phyloP scores from a whole-genome alignment of 2,888 invertebrate genomes.

The Drosophila infuscata region DNA sequence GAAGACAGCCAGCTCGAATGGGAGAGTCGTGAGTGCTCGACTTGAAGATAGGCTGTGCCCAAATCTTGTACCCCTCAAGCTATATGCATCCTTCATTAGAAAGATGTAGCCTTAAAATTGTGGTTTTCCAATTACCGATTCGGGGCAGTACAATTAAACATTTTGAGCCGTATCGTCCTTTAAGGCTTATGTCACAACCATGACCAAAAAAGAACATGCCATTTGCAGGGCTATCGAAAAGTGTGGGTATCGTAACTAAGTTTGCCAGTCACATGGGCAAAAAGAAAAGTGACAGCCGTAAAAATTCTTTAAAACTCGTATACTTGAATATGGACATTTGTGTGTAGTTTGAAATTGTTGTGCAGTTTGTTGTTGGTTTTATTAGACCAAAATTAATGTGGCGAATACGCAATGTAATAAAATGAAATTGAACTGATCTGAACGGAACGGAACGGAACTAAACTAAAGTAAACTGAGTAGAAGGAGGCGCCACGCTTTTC shows the following conservation, averaged over 20 bases:
- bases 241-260: conserved; percentile 30
- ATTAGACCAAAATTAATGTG: conserved; percentile 69
- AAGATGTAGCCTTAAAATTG: background rate
- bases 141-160: background rate
- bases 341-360: conserved; percentile 36
- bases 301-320: conserved; percentile 36
- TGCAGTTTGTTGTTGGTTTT: conserved; percentile 55
- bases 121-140: background rate
- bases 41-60: background rate
- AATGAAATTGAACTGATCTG: conserved; percentile 62
- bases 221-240: background rate
- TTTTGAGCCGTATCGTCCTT: background rate
- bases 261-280: conserved; percentile 20
- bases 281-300: conserved; percentile 36
- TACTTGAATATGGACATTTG: conserved; percentile 31
- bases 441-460: conserved; percentile 30
- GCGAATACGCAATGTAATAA: conserved; percentile 66
- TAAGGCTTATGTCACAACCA: background rate
- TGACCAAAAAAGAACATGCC: background rate
- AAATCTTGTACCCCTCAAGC: background rate
- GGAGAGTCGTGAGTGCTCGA: background rate
- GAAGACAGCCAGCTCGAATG: too few species aligned
- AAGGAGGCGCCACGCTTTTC: background rate
- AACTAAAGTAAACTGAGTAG: conserved; percentile 9
- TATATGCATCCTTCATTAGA: too few species aligned